Conservation (phyloP, 2,888 invertebrate genomes). For the Carcina quercana region DNA sequence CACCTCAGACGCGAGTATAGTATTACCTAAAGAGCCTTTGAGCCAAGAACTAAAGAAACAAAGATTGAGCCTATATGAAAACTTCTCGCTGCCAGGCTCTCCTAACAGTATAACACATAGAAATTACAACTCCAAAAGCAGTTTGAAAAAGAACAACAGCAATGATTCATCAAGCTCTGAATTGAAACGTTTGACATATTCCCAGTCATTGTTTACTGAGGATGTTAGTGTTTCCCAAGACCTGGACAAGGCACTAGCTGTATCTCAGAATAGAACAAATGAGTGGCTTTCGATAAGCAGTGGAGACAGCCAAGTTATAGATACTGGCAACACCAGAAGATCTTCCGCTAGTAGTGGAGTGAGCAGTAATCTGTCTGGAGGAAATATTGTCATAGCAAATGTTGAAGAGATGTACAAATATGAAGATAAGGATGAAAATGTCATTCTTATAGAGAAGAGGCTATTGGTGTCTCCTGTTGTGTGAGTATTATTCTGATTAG, state of each 20-base stretch:
- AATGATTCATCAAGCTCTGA: constrained; percentile 11
- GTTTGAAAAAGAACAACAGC: constrained; percentile 34
- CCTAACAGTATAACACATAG: constrained; percentile 50
- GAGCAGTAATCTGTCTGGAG: constrained; percentile 53
- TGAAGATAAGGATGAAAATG: constrained; percentile 80
- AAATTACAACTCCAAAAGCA: constrained; percentile 54
- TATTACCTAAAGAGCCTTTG: constrained; percentile 14
- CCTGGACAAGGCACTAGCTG: constrained; percentile 48
- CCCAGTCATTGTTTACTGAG: constrained; percentile 26
- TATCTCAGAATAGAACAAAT: constrained; percentile 56
- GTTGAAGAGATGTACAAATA: constrained; percentile 85
- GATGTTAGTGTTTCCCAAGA: constrained; percentile 32
- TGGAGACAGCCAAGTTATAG: constrained; percentile 18
- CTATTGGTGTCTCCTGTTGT: constrained; percentile 66
- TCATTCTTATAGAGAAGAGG: constrained; percentile 80
- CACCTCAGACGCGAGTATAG: constrained; percentile 28
- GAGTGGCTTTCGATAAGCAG: constrained; percentile 44
- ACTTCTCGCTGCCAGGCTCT: constrained; percentile 61
- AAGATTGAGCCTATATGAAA: constrained; percentile 50
- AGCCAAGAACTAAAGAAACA: constrained; percentile 20
- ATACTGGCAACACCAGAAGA: constrained; percentile 48
- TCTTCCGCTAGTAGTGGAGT: constrained; percentile 65
- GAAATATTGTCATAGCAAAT: constrained; percentile 67
- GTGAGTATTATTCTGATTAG: constrained; percentile 67
- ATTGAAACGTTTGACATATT: constrained; percentile 16